These are phyloP conservation scores for Isaurus tuberculatus DNA, from an alignment of 92 coral and sea anemone genomes.

Conservation along the genomic window DNA sequence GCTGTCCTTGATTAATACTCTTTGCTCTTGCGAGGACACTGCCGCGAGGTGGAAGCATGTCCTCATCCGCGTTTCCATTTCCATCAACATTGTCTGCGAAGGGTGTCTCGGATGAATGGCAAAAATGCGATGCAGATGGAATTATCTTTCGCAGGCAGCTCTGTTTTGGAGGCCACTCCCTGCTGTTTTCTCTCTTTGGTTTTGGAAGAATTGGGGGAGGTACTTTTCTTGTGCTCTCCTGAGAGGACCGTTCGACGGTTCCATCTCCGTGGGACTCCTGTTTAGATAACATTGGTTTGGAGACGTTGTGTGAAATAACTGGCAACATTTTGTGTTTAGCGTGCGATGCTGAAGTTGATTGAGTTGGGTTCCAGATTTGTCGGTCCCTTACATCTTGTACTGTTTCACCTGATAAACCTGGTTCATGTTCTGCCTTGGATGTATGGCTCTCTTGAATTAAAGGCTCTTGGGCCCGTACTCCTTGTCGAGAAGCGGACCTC, in stretches of 20 bases:
- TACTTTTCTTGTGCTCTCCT: constrained; percentile 50
- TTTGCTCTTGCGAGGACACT: constrained; percentile 86
- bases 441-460: constrained; percentile 49
- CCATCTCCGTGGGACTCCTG: neutral
- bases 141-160: constrained; percentile 14
- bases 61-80: constrained; percentile 51
- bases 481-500: constrained; percentile 72
- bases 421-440: constrained; percentile 57
- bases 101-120: neutral
- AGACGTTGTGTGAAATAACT: constrained; percentile 21
- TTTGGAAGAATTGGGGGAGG: constrained; percentile 83
- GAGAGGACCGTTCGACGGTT: constrained; percentile 16
- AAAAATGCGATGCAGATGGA: constrained; percentile 1
- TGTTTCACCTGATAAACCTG: constrained; percentile 49
- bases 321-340: constrained; percentile 25
- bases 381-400: constrained; percentile 19
- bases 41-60: constrained; percentile 83
- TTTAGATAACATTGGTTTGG: neutral
- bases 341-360: constrained; percentile 16
- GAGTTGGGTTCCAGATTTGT: constrained; percentile 43
- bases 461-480: constrained; percentile 52
- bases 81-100: constrained; percentile 51
- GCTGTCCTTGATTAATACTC: constrained; percentile 89
- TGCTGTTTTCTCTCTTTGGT: constrained; percentile 60
- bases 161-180: constrained; percentile 46